A percentile compares a stretch with the other conserved stretches of the same genome.
phyloP scores from a whole-genome alignment of 2,888 invertebrate genomes.

The Piscicola geometra region DNA sequence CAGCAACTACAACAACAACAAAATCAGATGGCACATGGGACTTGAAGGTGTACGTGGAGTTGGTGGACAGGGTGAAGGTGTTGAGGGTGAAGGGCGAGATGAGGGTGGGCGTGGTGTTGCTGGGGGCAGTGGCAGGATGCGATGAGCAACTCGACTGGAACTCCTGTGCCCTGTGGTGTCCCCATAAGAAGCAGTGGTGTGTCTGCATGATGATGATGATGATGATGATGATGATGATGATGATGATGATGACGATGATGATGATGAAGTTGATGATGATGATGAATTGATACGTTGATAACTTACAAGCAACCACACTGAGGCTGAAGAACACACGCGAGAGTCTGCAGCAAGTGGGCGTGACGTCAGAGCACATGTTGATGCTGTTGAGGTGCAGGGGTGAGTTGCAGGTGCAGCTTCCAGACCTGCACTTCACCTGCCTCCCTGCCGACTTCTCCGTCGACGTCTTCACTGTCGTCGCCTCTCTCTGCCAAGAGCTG shows the following conservation, averaged over 20 bases:
- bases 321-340: neutral
- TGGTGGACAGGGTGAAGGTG: neutral
- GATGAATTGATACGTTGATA: neutral
- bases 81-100: neutral
- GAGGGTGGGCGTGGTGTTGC: neutral
- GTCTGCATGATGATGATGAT: neutral
- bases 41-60: neutral
- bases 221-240: neutral
- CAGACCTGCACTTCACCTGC: neutral
- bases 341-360: neutral
- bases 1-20: neutral
- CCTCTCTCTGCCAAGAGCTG: neutral
- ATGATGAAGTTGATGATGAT: neutral
- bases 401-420: neutral
- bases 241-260: neutral
- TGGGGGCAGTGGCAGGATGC: neutral
- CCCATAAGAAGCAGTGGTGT: neutral
- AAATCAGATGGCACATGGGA: neutral
- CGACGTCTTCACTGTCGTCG: neutral
- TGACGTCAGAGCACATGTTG: neutral
- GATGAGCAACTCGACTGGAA: neutral
- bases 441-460: neutral
- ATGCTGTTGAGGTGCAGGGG: neutral
- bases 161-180: neutral
- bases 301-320: neutral